Conservation (phyloP, 2,797 vertebrate species). For the Halcyon smyrnensis region DNA sequence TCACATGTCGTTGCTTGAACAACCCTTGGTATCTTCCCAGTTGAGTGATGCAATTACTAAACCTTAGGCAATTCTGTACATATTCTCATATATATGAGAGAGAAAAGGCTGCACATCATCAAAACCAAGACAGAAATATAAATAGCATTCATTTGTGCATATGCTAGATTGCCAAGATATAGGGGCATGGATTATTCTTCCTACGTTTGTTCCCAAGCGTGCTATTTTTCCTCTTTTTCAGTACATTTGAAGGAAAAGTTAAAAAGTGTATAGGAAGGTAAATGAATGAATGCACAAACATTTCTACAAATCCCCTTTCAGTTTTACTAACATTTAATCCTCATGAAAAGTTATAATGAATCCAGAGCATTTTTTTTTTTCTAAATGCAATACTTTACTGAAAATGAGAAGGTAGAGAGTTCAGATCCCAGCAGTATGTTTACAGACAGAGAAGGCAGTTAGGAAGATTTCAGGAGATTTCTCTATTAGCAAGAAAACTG, state of each 20-base stretch:
- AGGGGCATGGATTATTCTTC: background rate
- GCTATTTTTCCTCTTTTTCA: background rate
- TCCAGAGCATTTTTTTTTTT: background rate
- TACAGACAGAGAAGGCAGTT: background rate
- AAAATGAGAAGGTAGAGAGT: background rate
- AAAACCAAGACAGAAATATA: background rate
- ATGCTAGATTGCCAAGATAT: background rate
- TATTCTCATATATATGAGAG: background rate
- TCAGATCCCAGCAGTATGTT: background rate
- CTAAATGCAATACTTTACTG: background rate
- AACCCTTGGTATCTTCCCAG: background rate
- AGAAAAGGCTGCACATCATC: background rate
- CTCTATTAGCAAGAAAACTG: background rate
- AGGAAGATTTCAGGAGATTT: background rate
- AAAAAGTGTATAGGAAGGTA: background rate
- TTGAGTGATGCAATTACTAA: background rate
- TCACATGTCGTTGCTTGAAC: rapidly evolving
- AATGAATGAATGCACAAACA: background rate
- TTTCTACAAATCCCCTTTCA: background rate
- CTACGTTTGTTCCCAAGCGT: background rate
- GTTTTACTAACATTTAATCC: background rate
- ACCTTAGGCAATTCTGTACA: background rate
- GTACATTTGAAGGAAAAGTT: background rate
- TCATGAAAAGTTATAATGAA: background rate
- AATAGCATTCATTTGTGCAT: background rate